Evolutionary conservation across 2,888 invertebrate genomes (phyloP).

Genomic region (Leptinotarsa tumamoca): DNA sequence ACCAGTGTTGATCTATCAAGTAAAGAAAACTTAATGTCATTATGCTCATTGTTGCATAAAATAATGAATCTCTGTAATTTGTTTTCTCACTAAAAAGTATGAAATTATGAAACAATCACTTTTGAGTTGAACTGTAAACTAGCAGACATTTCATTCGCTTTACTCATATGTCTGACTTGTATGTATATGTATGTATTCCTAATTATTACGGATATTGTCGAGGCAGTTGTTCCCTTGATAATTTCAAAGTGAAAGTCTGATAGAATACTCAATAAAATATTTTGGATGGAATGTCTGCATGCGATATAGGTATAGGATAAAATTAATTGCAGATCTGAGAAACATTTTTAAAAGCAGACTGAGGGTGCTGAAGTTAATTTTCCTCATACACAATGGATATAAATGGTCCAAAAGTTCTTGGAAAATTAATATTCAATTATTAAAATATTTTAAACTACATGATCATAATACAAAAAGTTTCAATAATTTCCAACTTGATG

Average conservation of each 20-base stretch:
- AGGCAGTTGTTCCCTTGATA: not conserved
- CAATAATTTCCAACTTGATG: too few relatives aligned
- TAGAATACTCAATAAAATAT: not conserved
- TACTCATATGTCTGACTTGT: not conserved
- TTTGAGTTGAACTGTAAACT: not conserved
- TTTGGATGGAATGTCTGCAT: slow-evolving; percentile 11
- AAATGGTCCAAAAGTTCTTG: too few relatives aligned
- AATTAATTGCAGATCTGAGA: slow-evolving; percentile 1
- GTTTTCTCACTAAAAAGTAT: slow-evolving; percentile 18
- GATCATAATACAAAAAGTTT: too few relatives aligned
- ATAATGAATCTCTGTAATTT: slow-evolving; percentile 22
- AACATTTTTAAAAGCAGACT: not conserved
- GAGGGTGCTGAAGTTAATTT: not conserved
- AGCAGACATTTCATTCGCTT: slow-evolving; percentile 10
- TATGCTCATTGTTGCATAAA: slow-evolving; percentile 51
- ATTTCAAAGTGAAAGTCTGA: not conserved
- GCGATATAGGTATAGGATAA: not conserved
- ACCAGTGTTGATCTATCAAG: slow-evolving; percentile 46
- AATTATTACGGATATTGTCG: too few relatives aligned
- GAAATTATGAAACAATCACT: slow-evolving; percentile 12
- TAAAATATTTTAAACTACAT: too few relatives aligned
- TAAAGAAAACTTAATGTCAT: slow-evolving; percentile 39
- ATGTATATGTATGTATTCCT: too few relatives aligned
- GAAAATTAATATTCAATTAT: too few relatives aligned
- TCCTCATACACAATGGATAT: too few relatives aligned